Percentiles rank a stretch among this genome's conserved stretches.
Evolutionary conservation across 2,113 vertebrate species (phyloP).

Genomic region (Cygnus atratus): DNA sequence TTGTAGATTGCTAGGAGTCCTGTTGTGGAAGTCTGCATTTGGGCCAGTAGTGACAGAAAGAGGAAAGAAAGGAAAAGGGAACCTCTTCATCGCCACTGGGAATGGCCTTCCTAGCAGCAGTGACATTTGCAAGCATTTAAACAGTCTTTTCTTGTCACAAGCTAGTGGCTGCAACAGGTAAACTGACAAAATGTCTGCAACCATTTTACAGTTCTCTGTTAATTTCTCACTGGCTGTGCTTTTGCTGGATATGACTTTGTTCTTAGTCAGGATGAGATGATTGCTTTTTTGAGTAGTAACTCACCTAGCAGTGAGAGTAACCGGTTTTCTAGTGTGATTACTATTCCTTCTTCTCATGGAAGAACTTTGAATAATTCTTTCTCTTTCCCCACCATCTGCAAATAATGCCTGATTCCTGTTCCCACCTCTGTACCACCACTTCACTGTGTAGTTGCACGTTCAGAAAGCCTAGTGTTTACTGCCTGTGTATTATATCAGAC

Average conservation of each 20-base stretch:
- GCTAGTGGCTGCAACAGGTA: not conserved
- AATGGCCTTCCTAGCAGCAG: not conserved
- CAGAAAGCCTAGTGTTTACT: not conserved
- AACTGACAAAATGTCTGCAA: not conserved
- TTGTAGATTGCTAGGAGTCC: not conserved
- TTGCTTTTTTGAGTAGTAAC: not conserved
- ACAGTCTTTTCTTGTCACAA: not conserved
- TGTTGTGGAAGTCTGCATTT: not conserved
- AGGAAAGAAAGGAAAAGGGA: not conserved
- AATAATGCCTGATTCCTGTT: not conserved
- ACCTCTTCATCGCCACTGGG: not conserved
- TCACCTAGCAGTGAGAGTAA: not conserved
- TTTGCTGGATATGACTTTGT: not conserved
- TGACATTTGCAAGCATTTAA: not conserved
- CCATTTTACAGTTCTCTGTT: not conserved
- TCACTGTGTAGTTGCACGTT: not conserved
- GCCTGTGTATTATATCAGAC: not conserved
- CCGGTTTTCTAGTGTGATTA: not conserved
- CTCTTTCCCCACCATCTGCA: not conserved
- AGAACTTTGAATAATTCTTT: not conserved
- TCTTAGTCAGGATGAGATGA: not conserved
- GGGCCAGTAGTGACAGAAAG: not conserved
- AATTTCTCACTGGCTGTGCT: not conserved
- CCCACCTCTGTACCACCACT: not conserved
- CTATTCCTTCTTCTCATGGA: not conserved